These are phyloP conservation scores for Protobothrops mucrosquamatus DNA, from an alignment of 2,113 vertebrate genomes.

Conservation along the genomic window DNA sequence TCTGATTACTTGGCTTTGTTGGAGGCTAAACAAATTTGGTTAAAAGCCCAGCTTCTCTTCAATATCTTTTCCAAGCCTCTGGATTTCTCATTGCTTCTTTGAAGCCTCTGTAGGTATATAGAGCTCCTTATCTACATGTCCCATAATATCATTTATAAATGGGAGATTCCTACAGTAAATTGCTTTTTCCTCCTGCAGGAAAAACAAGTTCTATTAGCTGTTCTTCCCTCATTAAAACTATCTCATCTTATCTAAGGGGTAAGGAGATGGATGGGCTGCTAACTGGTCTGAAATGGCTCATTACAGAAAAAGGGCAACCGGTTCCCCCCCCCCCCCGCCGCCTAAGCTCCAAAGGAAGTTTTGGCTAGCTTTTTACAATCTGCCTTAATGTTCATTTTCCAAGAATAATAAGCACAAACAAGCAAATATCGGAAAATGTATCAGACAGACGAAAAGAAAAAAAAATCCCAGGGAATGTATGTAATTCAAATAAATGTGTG, in stretches of 20 bases:
- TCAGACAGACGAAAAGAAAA: neutral
- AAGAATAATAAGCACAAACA: neutral
- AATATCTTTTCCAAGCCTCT: neutral
- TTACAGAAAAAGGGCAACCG: neutral
- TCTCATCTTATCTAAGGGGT: constrained; percentile 39
- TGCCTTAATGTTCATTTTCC: neutral
- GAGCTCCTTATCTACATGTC: neutral
- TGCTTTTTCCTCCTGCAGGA: neutral
- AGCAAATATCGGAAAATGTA: neutral
- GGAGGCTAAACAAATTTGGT: constrained; percentile 3
- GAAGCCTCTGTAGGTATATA: neutral
- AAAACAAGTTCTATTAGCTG: neutral
- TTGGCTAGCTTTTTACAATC: neutral
- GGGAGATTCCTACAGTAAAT: neutral
- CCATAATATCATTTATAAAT: neutral
- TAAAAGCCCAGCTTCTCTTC: neutral
- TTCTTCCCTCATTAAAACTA: neutral
- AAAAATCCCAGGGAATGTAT: neutral
- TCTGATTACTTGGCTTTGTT: neutral
- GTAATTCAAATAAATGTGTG: neutral
- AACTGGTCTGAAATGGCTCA: neutral
- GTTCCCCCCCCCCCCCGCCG: too few relatives aligned
- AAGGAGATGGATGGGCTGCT: constrained; percentile 21
- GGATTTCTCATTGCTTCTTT: constrained; percentile 1
- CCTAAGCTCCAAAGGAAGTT: neutral